Evolutionary conservation across 30 jellyfish, hydroid and myxozoan species (phyloP), one percentile per base, ranked within the genome.

Genomic region (Cassiopea xamachana): DNA sequence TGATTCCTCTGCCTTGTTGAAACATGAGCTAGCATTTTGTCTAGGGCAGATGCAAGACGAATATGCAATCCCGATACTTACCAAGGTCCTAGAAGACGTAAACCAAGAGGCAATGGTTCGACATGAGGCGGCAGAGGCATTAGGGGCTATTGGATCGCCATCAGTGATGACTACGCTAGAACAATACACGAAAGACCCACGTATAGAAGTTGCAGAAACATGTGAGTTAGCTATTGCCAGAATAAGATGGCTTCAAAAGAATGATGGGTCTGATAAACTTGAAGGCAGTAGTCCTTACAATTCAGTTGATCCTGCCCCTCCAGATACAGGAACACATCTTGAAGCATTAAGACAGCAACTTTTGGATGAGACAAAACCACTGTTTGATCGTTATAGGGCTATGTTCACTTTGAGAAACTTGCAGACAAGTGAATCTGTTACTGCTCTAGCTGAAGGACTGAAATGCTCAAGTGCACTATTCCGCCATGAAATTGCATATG

Each of bases 261-360:
- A 62, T 1, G 69, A 87, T 2, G 80, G 15, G 3, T 60, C 71
- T 6, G 59, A 73, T 16, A 73, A 64, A 5, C 59, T 85, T 7
- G 67, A 74, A 12, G 78, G 46, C 7, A 58, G 61, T 43, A 92
- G 82, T 73, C 98, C 98, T 60, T 96, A 84, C 73, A 16, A 74
- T 62, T 96, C 99, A 39, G 97, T 96, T 62, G 99, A 96, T 82
- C 99, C 99, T 3, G 98, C 99, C 2, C 99, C 99, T 13, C 98
- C 99, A 14, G 82, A 89, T 48, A 69, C 82, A 60, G 95, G 70
- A 48, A 59, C 62, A 1, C 49, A 75, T 60, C 69, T 87, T 45
- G 89, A 77, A 15, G 48, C 43, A 55, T 86, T 96, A 69, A 73
- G 73, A 61, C 88, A 75, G 12, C 75, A 50, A 3, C 82, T 96